Conservation (phyloP, 1,140 invertebrate genomes). For the Orius laevigatus region DNA sequence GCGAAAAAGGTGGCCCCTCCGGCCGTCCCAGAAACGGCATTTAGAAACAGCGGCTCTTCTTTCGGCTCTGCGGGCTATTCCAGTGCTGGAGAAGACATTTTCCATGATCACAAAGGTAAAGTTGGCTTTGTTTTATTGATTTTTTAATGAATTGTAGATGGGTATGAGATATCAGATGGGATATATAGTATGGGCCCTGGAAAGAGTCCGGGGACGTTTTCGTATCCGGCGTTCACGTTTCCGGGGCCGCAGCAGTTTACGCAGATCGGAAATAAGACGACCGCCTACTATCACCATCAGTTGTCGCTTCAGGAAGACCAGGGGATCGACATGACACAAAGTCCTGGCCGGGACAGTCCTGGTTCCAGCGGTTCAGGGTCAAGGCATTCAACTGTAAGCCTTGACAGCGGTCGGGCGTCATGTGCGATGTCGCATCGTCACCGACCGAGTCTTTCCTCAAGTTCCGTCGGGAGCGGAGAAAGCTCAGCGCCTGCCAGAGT, state of each 20-base stretch:
- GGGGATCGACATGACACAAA: slow-evolving; percentile 57
- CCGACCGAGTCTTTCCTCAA: slow-evolving; percentile 30
- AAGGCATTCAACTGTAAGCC: slow-evolving; percentile 76
- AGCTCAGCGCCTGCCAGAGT: slow-evolving; percentile 32
- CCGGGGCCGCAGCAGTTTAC: slow-evolving; percentile 27
- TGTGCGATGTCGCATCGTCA: slow-evolving; percentile 21
- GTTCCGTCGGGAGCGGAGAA: slow-evolving; percentile 58
- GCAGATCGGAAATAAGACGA: slow-evolving; percentile 33
- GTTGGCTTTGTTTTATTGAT: background rate
- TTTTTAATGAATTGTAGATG: slow-evolving; percentile 21
- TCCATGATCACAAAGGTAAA: slow-evolving; percentile 33
- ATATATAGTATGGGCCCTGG: slow-evolving; percentile 24
- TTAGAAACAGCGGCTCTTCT: slow-evolving; percentile 27
- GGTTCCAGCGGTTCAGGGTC: slow-evolving; percentile 72
- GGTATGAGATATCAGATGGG: slow-evolving; percentile 22
- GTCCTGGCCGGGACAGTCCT: slow-evolving; percentile 74
- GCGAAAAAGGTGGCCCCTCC: slow-evolving; percentile 70
- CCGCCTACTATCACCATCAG: slow-evolving; percentile 57
- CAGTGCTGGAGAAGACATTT: slow-evolving; percentile 47
- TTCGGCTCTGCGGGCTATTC: slow-evolving; percentile 30
- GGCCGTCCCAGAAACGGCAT: slow-evolving; percentile 48
- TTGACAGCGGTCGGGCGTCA: slow-evolving; percentile 82
- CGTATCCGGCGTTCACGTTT: slow-evolving; percentile 36
- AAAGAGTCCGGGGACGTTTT: slow-evolving; percentile 36
- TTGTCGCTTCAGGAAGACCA: slow-evolving; percentile 52